Evolutionary conservation across 2,888 invertebrate species (phyloP).

Genomic region (Bellardia bayeri): DNA sequence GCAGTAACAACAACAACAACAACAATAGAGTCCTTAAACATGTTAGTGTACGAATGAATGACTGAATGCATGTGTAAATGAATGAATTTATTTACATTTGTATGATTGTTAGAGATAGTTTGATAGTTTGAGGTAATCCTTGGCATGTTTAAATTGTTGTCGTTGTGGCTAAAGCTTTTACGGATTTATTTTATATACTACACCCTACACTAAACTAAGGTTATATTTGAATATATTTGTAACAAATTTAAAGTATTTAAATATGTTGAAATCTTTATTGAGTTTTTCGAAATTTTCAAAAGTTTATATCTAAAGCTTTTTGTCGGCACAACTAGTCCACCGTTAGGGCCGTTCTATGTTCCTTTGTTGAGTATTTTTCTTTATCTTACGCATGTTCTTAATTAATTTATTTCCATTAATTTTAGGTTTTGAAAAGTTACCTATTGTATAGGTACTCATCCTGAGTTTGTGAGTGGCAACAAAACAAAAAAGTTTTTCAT

Average conservation of each 20-base stretch:
- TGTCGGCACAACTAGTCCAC: too few species aligned
- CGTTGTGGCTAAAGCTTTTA: background rate
- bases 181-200: background rate
- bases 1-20: background rate
- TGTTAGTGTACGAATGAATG: background rate
- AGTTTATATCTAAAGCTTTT: too few species aligned
- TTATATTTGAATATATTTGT: too few species aligned
- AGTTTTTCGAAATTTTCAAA: too few species aligned
- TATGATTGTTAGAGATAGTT: background rate
- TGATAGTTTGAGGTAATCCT: conserved; percentile 2
- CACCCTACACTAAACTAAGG: background rate
- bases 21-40: background rate
- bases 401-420: conserved; percentile 49
- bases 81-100: background rate
- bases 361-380: background rate
- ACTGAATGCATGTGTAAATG: background rate
- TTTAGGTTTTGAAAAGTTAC: conserved; percentile 11
- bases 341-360: background rate
- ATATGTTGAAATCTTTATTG: too few species aligned
- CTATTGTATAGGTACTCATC: background rate
- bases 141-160: background rate
- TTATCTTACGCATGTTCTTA: background rate
- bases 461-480: background rate
- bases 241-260: too few species aligned
- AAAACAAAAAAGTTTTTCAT: conserved; percentile 35